These are phyloP conservation scores for Mythimna albipuncta DNA, from an alignment of 2,888 invertebrate species.

Conservation along the genomic window DNA sequence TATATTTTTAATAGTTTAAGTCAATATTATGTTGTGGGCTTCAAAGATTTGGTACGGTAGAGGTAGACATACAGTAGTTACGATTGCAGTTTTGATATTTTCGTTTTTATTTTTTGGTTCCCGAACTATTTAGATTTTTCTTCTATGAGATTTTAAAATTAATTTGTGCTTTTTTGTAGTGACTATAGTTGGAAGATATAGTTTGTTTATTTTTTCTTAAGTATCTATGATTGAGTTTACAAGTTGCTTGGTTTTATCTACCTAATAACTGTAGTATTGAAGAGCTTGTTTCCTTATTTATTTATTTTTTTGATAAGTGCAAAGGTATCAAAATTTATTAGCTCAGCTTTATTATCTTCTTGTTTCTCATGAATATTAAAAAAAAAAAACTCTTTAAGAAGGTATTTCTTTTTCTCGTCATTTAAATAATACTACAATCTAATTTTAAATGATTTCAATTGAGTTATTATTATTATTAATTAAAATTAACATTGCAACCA, in stretches of 20 bases:
- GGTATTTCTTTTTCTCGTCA: no score
- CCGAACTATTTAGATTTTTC: background rate
- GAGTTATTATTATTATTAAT: slow-evolving; percentile 9
- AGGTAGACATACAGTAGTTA: background rate
- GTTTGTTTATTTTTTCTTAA: background rate
- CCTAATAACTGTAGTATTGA: no score
- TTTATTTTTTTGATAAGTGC: no score
- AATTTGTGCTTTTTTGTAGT: background rate
- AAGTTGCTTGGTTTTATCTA: background rate
- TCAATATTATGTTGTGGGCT: background rate
- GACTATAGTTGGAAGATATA: background rate
- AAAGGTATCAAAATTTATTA: no score
- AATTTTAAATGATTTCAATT: background rate
- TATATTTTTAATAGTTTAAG: background rate
- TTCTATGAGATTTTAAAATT: background rate
- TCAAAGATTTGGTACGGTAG: slow-evolving; percentile 15
- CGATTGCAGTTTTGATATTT: background rate
- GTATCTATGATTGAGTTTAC: no score
- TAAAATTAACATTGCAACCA: background rate
- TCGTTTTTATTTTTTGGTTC: background rate
- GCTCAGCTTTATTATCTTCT: background rate
- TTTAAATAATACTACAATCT: accelerated
- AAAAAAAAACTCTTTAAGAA: no score
- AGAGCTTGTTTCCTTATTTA: no score
- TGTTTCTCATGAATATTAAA: background rate